phyloP scores from a whole-genome alignment of 1,140 invertebrate genomes.

The Brachionus sp. region DNA sequence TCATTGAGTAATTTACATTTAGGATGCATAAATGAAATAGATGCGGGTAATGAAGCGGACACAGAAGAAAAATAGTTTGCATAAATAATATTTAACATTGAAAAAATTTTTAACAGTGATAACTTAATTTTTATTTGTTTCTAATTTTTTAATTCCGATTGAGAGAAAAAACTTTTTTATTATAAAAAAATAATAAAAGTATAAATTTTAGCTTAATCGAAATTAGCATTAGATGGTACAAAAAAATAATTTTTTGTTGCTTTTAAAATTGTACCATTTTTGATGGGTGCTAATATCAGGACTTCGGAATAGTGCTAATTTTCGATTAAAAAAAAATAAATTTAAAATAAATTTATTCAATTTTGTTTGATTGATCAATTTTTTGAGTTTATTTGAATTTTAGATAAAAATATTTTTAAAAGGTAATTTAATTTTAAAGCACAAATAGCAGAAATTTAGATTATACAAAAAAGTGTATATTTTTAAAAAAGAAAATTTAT shows the following conservation, averaged over 20 bases:
- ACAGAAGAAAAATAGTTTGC: background rate
- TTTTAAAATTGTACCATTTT: background rate
- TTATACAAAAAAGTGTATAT: too few relatives aligned
- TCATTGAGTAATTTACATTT: constrained; percentile 44
- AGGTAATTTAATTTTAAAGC: too few relatives aligned
- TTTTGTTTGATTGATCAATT: background rate
- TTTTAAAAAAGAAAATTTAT: too few relatives aligned
- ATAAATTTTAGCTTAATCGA: background rate
- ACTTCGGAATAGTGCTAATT: background rate
- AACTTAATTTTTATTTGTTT: background rate
- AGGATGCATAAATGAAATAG: constrained; percentile 38
- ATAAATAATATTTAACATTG: background rate
- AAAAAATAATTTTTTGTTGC: background rate
- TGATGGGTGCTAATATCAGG: background rate
- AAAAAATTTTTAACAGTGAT: background rate
- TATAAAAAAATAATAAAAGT: background rate
- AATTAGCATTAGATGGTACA: background rate
- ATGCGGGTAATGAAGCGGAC: constrained; percentile 34
- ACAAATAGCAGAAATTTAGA: too few relatives aligned
- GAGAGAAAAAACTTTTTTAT: background rate
- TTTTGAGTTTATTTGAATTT: background rate
- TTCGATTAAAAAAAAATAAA: background rate
- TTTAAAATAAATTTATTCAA: background rate
- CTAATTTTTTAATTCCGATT: background rate
- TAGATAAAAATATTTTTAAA: background rate